phyloP scores from a whole-genome alignment of 2,888 invertebrate genomes.

The Anodontia alba region DNA sequence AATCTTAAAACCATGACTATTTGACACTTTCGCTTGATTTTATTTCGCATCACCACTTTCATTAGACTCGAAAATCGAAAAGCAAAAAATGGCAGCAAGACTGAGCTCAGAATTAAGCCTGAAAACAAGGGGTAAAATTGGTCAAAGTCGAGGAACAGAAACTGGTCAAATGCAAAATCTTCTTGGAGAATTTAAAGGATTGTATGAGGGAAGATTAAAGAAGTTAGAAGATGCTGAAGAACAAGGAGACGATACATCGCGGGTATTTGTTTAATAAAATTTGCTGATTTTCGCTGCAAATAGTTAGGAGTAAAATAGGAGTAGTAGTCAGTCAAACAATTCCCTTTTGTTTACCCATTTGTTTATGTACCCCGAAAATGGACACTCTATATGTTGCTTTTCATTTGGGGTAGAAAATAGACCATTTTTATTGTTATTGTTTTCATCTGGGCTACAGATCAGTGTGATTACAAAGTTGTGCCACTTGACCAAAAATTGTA shows the following conservation, averaged over 20 bases:
- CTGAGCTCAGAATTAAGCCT: slow-evolving; percentile 47
- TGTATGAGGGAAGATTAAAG: slow-evolving; percentile 81
- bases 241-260: slow-evolving; percentile 78
- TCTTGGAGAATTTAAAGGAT: slow-evolving; percentile 80
- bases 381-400: no score
- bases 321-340: no score
- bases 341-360: no score
- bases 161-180: slow-evolving; percentile 82
- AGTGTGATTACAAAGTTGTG: no score
- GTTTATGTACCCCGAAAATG: no score
- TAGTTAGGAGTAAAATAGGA: no score
- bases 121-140: slow-evolving; percentile 45
- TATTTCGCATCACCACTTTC: background rate
- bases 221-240: slow-evolving; percentile 79
- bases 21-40: background rate
- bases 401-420: no score
- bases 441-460: no score
- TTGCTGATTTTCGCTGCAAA: no score
- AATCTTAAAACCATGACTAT: background rate
- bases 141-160: slow-evolving; percentile 39
- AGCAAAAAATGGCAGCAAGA: slow-evolving; percentile 58
- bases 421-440: no score
- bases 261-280: slow-evolving; percentile 61
- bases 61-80: background rate
- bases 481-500: no score